These are phyloP conservation scores for Neodiprion pinetum DNA, from an alignment of 1,140 invertebrate species.

Conservation along the genomic window DNA sequence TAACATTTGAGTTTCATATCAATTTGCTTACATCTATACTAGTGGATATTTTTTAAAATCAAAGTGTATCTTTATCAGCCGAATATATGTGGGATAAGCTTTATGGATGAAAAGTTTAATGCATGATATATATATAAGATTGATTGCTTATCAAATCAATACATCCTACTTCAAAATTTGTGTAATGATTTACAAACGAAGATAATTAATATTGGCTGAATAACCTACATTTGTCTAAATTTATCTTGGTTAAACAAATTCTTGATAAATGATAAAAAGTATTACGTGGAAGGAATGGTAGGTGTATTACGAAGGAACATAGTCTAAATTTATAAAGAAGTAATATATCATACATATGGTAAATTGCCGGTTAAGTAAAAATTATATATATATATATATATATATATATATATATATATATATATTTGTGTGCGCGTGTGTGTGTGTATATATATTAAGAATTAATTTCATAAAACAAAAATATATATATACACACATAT, in stretches of 20 bases:
- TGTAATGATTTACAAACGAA: too few relatives aligned
- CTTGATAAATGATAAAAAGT: neutral
- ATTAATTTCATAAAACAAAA: neutral
- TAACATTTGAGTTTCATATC: too few relatives aligned
- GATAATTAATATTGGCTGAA: too few relatives aligned
- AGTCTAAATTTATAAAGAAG: neutral
- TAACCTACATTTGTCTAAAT: too few relatives aligned
- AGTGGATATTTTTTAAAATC: too few relatives aligned
- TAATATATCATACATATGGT: neutral
- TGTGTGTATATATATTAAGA: constrained; percentile 11
- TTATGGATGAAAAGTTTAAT: constrained; percentile 11
- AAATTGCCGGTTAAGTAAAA: neutral
- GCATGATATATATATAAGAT: constrained; percentile 23
- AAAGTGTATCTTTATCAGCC: too few relatives aligned
- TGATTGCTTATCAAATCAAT: neutral
- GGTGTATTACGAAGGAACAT: too few relatives aligned
- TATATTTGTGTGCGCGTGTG: neutral
- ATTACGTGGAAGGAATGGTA: neutral
- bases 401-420: neutral
- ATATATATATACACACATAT: constrained; percentile 10
- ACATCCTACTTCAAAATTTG: too few relatives aligned
- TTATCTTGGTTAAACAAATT: neutral
- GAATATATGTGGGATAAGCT: constrained; percentile 5
- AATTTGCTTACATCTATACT: too few relatives aligned
- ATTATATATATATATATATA: neutral